Evolutionary conservation across 2,888 invertebrate species (phyloP), one percentile per base, ranked within the genome.

Genomic region (Tetrapedia diversipes): DNA sequence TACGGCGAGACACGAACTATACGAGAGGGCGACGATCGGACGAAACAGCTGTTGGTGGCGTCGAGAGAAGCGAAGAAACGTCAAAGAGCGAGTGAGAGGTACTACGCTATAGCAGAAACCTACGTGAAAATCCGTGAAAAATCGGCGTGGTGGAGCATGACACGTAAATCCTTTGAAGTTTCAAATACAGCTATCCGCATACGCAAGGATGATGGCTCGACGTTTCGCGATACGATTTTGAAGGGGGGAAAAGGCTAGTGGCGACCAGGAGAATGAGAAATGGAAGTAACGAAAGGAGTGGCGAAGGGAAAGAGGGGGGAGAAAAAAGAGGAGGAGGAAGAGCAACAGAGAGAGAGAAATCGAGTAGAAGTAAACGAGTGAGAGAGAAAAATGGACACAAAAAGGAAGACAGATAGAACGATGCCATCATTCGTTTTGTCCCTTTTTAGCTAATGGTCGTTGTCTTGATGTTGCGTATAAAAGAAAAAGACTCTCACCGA

Each of bases 11-110:
- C 77, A 76, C 73, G 71, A 75, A 80, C 74, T 66, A 64, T 67
- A 73, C 73, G 77, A 80, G 86, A 85, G 84, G 81, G 84, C 86
- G 86, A 84, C 85, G 86, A 84, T 84, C 84, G 85, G 77, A 68
- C 81, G 85, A 85, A 86, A 86, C 85, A 86, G 85, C 85, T 86
- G 85, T 85, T 86, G 83, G 71, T 86, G 74, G 85, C 85, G 83
- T 85, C 77, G 78, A 81, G 81, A 81, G 83, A 83, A 78, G 75
- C 72, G 72, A 77, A 81, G 85, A 85, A 85, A 85, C 85, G 85
- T 85, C 85, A 85, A 54, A 68, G 73, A 76, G 85, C 80, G 85
- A 82, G 84, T 73, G 86, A 84, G 82, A 85, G 71, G 66, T 69
- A 72, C 73, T 79, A 83, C 59, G 77, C 76, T 79, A 85, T 73